Evolutionary conservation across 2,113 vertebrate genomes (phyloP), one percentile per base, ranked within the genome.

Genomic region (rat (Rattus norvegicus)): DNA sequence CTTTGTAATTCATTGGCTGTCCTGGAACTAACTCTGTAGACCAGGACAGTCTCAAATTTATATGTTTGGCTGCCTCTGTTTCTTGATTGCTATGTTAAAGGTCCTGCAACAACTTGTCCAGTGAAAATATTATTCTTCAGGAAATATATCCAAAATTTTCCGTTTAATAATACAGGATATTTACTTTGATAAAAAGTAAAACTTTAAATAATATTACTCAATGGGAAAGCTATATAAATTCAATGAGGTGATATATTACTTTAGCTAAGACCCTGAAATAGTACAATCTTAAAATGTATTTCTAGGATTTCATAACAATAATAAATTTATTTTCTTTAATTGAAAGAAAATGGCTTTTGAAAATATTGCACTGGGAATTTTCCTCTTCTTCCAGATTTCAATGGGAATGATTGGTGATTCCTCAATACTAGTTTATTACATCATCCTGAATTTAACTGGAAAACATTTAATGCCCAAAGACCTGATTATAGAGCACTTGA

Each of bases 1-100:
- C 14, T n/a, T 72, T 72, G 16, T n/a, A 63, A 63, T 72, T 17
- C 13, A 98, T 3, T 98, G 99, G 0, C 1, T 77, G 26, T 99
- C 98, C 17, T 99, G 99, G 93, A 87, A 91, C 88, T 39, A 96
- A 96, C 93, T 96, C 93, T 17, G 93, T 97, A 61, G 95, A 59
- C 5, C 30, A 54, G 52, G 17, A 8, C 20, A 36, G 17, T 9
- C 30, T 56, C 20, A n/a, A 54, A 54, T 36, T 20, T 22, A 88
- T 94, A n/a, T n/a, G 67, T 99, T 99, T 2, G 19, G 56, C 19
- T 81, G 33, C 19, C 30, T 22, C 30, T 56, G 2, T 22, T 9
- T 56, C 52, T n/a, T n/a, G 14, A 56, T 8, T 81, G 17, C 17
- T 56, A 22, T 10, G 28, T 56, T 56, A 54, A 80, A 80, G 49